Percentiles rank a stretch among this genome's conserved stretches.
These are phyloP conservation scores for Sebastes iracundus DNA, from an alignment of 2,797 vertebrate genomes.

Conservation along the genomic window DNA sequence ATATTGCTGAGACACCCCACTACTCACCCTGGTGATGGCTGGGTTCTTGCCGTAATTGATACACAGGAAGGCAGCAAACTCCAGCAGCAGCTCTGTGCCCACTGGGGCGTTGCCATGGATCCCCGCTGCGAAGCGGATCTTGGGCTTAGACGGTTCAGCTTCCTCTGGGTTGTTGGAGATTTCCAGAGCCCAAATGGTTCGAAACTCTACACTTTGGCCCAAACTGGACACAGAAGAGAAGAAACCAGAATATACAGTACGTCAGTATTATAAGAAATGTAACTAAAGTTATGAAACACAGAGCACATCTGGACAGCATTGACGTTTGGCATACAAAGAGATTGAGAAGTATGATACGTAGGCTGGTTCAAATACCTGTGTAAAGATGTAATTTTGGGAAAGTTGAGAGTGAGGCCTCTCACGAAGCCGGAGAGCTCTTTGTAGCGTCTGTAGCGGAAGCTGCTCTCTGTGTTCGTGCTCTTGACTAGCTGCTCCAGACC, in stretches of 20 bases:
- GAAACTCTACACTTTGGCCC: slow-evolving; percentile 92
- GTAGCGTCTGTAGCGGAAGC: slow-evolving; percentile 89
- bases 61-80: slow-evolving; percentile 93
- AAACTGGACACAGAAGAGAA: slow-evolving; percentile 79
- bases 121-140: slow-evolving; percentile 94
- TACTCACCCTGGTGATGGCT: slow-evolving; percentile 90
- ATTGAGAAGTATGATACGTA: no score
- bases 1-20: neutral
- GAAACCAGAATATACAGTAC: neutral
- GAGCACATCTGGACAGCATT: neutral
- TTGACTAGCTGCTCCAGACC: slow-evolving; percentile 88
- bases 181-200: slow-evolving; percentile 93
- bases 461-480: slow-evolving; percentile 83
- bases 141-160: slow-evolving; percentile 90
- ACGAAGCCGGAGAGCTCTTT: slow-evolving; percentile 88
- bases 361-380: slow-evolving; percentile 70
- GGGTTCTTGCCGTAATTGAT: slow-evolving; percentile 94
- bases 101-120: slow-evolving; percentile 96
- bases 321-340: neutral
- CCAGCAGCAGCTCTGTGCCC: slow-evolving; percentile 94
- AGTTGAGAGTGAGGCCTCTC: slow-evolving; percentile 91
- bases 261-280: neutral
- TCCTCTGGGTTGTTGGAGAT: slow-evolving; percentile 93
- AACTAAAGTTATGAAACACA: neutral
- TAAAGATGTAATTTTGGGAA: slow-evolving; percentile 90